phyloP scores from a whole-genome alignment of 2,113 vertebrate species.

The Bettongia penicillata region DNA sequence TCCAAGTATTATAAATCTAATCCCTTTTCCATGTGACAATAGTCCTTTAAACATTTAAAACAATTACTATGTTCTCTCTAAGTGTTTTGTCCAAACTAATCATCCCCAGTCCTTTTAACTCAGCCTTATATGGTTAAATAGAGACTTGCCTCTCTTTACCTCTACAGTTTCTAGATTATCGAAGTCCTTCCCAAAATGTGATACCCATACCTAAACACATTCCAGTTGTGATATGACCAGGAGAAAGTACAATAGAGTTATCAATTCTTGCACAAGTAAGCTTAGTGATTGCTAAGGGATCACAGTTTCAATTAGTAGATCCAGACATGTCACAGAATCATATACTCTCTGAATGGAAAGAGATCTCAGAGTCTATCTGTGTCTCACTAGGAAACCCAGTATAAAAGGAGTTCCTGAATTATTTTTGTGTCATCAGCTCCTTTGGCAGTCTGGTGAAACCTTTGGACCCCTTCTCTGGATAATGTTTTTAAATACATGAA shows the following conservation, averaged over 20 bases:
- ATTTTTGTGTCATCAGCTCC: background rate
- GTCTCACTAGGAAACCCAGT: background rate
- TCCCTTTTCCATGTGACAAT: background rate
- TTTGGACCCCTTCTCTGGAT: background rate
- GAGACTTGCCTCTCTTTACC: background rate
- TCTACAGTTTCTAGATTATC: background rate
- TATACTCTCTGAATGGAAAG: background rate
- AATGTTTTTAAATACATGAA: background rate
- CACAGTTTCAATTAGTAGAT: background rate
- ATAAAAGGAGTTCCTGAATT: background rate
- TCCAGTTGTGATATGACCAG: background rate
- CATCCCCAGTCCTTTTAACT: background rate
- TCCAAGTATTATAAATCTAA: background rate
- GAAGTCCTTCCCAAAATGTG: background rate
- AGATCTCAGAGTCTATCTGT: background rate
- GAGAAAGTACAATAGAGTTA: background rate
- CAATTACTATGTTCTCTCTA: background rate
- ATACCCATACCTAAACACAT: background rate
- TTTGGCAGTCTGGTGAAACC: background rate
- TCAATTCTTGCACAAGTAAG: background rate
- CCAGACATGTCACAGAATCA: background rate
- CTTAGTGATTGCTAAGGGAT: background rate
- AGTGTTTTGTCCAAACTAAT: background rate
- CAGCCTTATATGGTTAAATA: background rate
- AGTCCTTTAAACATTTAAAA: background rate